Evolutionary conservation across 2,888 invertebrate genomes (phyloP).

Genomic region (Girardia tigrina): DNA sequence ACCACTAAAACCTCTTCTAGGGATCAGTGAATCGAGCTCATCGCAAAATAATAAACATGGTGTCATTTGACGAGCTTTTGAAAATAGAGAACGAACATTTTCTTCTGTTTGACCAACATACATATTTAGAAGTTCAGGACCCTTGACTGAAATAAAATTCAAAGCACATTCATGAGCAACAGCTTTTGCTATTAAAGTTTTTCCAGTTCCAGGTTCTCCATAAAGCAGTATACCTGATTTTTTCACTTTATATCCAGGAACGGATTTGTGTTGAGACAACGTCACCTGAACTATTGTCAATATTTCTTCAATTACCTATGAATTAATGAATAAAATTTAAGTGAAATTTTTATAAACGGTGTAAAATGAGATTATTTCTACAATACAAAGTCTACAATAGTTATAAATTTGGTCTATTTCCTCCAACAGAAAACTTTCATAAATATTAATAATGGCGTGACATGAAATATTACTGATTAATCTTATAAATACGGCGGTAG

Average conservation of each 20-base stretch:
- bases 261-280: background rate
- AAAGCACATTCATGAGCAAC: constrained; percentile 88
- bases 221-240: constrained; percentile 49
- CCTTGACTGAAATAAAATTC: constrained; percentile 80
- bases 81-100: constrained; percentile 88
- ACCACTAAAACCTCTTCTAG: constrained; percentile 78
- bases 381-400: too few species aligned
- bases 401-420: too few species aligned
- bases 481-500: too few species aligned
- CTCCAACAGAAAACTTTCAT: too few species aligned
- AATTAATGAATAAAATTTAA: too few species aligned
- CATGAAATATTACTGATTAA: too few species aligned
- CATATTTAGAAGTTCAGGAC: constrained; percentile 87
- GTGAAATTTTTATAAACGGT: too few species aligned
- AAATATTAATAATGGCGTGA: too few species aligned
- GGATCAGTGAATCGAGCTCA: background rate
- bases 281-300: background rate
- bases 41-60: background rate
- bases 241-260: background rate
- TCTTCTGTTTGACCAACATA: constrained; percentile 97
- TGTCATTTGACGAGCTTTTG: constrained; percentile 65
- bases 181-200: constrained; percentile 85
- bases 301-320: constrained; percentile 17
- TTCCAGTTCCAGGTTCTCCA: constrained; percentile 58
- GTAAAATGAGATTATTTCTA: too few species aligned